Evolutionary conservation across 64 coral and sea anemone genomes (phyloP).

Genomic region (Actinia tenebrosa): DNA sequence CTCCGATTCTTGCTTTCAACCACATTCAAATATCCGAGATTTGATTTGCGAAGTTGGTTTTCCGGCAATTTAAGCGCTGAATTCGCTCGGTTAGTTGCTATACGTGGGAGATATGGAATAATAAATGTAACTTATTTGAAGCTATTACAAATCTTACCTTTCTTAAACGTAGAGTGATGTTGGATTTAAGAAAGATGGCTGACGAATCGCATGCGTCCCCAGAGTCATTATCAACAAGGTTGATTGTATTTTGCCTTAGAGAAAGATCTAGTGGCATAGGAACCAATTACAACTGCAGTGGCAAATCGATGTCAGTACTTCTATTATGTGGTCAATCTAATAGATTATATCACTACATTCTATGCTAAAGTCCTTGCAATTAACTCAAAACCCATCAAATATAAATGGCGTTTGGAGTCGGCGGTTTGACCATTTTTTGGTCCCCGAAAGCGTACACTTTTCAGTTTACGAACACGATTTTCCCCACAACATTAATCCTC

Average conservation of each 20-base stretch:
- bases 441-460: neutral
- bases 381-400: conserved; percentile 15
- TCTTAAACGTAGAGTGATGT: neutral
- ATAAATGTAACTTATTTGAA: neutral
- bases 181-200: neutral
- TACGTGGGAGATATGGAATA: neutral
- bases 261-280: neutral
- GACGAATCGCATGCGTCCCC: neutral
- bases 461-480: neutral
- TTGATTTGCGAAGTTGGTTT: neutral
- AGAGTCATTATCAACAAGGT: neutral
- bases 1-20: neutral
- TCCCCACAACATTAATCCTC: neutral
- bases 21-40: neutral
- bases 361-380: conserved; percentile 12
- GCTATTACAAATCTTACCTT: neutral
- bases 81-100: neutral
- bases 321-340: conserved; percentile 18
- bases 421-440: neutral
- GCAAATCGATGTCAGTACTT: neutral
- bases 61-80: neutral
- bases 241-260: neutral
- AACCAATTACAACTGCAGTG: neutral
- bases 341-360: neutral
- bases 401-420: conserved; percentile 18